Conservation (phyloP, 2,888 invertebrate genomes). For the Eupithecia subfuscata region DNA sequence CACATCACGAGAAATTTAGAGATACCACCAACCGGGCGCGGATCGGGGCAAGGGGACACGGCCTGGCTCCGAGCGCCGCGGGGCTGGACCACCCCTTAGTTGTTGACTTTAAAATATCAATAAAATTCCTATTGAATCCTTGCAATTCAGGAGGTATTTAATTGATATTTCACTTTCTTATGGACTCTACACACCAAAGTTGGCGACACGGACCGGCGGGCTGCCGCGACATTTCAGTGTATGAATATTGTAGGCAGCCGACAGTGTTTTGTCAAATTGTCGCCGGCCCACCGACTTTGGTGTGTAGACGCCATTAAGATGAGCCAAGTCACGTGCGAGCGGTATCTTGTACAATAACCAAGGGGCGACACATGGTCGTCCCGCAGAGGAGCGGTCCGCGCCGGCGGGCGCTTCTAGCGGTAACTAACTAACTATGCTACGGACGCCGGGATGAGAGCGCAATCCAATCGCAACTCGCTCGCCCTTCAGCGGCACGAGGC, state of each 20-base stretch:
- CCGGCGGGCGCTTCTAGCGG: conserved; percentile 14
- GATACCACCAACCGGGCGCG: conserved; percentile 16
- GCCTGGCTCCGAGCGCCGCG: neutral
- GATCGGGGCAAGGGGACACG: neutral
- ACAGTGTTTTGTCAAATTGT: neutral
- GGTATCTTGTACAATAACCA: neutral
- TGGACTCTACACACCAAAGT: neutral
- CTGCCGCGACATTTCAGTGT: neutral
- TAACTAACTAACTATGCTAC: conserved; percentile 13
- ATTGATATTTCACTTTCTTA: neutral
- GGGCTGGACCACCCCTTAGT: neutral
- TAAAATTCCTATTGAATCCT: neutral
- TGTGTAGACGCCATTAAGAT: neutral
- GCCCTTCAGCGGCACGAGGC: neutral
- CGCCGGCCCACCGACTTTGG: neutral
- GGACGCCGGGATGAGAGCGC: neutral
- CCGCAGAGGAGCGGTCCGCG: neutral
- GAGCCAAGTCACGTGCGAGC: neutral
- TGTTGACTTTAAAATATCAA: neutral
- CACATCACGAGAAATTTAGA: conserved; percentile 45
- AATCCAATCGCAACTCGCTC: conserved; percentile 5
- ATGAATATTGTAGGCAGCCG: neutral
- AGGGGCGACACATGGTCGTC: neutral
- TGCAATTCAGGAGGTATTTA: too few species aligned
- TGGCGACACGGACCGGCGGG: neutral